phyloP scores from a whole-genome alignment of 2,888 invertebrate species.

The Cephus spinipes region DNA sequence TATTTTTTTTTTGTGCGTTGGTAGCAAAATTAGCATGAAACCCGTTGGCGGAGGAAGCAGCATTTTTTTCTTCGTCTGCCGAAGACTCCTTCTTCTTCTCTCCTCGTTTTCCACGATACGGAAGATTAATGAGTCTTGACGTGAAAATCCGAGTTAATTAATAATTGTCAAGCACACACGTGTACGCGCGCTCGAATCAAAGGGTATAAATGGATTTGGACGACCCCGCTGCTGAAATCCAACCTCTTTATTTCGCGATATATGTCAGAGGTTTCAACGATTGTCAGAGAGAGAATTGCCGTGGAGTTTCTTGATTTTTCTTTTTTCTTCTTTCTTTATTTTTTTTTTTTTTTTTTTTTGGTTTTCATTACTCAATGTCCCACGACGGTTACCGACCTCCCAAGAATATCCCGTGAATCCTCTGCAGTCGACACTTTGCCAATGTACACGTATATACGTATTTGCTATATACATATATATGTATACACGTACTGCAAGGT shows the following conservation, averaged over 20 bases:
- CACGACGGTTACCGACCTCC: neutral
- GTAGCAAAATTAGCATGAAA: neutral
- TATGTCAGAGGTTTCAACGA: neutral
- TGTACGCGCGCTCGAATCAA: neutral
- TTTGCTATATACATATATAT: neutral
- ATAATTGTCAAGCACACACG: conserved; percentile 1
- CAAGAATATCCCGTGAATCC: neutral
- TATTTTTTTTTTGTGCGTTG: neutral
- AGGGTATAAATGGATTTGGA: neutral
- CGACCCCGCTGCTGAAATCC: neutral
- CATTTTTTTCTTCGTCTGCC: neutral
- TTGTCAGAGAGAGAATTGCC: neutral
- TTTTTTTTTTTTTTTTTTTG: too few species aligned
- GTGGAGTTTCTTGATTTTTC: neutral
- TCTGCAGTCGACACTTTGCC: neutral
- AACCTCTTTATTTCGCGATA: neutral
- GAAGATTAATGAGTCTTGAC: neutral
- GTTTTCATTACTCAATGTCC: neutral
- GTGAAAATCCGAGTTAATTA: neutral
- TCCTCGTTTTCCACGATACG: neutral
- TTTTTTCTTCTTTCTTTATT: too few species aligned
- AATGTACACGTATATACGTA: too few species aligned
- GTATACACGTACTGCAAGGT: neutral
- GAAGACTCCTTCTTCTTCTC: neutral
- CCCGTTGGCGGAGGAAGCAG: neutral